Percentiles rank a stretch among this genome's conserved stretches.
These are phyloP conservation scores for Amblyopsis rosae DNA, from an alignment of 2,113 vertebrate species.

Conservation along the genomic window DNA sequence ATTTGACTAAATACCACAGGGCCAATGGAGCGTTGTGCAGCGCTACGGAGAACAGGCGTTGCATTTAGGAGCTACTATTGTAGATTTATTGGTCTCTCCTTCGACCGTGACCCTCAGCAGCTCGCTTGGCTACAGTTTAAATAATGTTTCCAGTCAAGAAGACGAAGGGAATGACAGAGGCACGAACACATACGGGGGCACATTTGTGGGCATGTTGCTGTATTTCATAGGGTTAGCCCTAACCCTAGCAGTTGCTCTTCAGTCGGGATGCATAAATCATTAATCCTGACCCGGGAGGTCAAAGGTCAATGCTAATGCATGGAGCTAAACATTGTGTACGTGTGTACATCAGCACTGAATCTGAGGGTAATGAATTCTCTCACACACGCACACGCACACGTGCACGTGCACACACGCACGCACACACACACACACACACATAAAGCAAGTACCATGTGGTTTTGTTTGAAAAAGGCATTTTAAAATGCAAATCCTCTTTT, in stretches of 20 bases:
- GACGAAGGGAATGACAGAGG: neutral
- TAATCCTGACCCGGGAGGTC: too few species aligned
- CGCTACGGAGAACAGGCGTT: conserved; percentile 17
- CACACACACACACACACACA: conserved; percentile 7
- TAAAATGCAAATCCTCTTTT: neutral
- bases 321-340: neutral
- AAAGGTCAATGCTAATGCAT: too few species aligned
- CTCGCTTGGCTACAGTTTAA: neutral
- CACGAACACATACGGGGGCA: too few species aligned
- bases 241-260: too few species aligned
- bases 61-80: conserved; percentile 17
- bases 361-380: neutral
- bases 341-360: neutral
- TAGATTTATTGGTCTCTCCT: conserved; percentile 28
- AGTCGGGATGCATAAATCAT: too few species aligned
- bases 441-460: neutral
- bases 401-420: conserved; percentile 5
- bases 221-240: too few species aligned
- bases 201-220: too few species aligned
- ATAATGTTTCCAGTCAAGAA: conserved; percentile 8
- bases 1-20: conserved; percentile 28
- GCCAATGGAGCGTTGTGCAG: conserved; percentile 41
- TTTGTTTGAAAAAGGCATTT: conserved; percentile 19
- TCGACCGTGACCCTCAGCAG: conserved; percentile 9
- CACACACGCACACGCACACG: conserved; percentile 3